Percentiles rank a stretch among this genome's conserved stretches.
phyloP scores from a whole-genome alignment of 1,140 invertebrate species.

The Heliconius himera region DNA sequence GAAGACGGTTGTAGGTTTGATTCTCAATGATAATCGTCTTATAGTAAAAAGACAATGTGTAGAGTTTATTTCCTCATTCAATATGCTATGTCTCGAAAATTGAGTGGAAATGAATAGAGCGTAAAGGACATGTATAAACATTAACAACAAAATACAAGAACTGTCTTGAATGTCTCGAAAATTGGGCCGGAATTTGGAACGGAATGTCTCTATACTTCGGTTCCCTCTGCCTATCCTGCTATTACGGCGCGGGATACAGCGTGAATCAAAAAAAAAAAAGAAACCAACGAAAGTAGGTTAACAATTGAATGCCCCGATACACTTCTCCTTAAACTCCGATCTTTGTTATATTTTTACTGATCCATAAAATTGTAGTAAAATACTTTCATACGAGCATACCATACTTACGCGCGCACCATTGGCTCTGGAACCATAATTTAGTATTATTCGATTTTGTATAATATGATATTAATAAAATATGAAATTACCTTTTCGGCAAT shows the following conservation, averaged over 20 bases:
- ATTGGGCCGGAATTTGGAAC: background rate
- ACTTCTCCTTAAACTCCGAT: background rate
- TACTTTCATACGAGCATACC: background rate
- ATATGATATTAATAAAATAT: background rate
- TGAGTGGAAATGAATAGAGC: too few species aligned
- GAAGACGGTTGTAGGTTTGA: background rate
- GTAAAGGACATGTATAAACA: too few species aligned
- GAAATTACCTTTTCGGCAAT: background rate
- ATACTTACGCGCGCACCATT: conserved; percentile 1
- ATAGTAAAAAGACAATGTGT: background rate
- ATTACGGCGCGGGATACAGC: background rate
- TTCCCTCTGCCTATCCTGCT: background rate
- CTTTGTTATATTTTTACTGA: conserved; percentile 7
- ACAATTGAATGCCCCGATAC: conserved; percentile 8
- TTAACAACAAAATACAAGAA: too few species aligned
- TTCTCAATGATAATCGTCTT: too few species aligned
- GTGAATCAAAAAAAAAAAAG: too few species aligned
- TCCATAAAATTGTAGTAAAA: conserved; percentile 9
- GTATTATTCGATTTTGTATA: background rate
- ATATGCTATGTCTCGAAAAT: too few species aligned
- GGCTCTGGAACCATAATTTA: background rate
- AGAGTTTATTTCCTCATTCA: too few species aligned
- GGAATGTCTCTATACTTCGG: background rate
- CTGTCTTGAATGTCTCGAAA: background rate
- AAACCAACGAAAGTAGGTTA: background rate